phyloP scores from a whole-genome alignment of 2,797 vertebrate species.

The Luscinia luscinia region DNA sequence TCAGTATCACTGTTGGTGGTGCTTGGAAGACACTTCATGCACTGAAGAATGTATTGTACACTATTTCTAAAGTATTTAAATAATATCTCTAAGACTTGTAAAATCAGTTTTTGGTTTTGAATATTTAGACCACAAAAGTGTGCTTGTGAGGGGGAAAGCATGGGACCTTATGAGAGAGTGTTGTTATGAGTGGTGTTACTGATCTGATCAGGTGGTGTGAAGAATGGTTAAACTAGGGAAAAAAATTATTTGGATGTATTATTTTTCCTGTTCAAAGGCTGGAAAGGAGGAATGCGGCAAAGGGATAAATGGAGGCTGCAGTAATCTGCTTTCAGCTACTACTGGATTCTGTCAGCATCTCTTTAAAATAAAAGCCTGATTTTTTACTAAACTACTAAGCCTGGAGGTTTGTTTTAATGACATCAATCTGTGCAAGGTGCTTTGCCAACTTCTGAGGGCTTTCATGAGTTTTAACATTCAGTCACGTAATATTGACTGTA shows the following conservation, averaged over 20 bases:
- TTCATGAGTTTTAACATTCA: slow-evolving; percentile 28
- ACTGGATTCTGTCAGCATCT: background rate
- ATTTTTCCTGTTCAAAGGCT: background rate
- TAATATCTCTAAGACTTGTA: background rate
- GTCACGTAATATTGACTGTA: background rate
- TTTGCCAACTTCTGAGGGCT: slow-evolving; percentile 27
- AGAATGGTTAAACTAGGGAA: background rate
- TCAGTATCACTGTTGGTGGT: background rate
- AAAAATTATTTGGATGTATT: background rate
- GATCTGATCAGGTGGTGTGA: background rate
- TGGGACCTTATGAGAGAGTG: background rate
- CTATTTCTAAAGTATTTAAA: background rate
- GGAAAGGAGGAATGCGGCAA: background rate
- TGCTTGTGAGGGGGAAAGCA: background rate
- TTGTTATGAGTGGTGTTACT: background rate
- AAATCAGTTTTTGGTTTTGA: background rate
- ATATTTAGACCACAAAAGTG: background rate
- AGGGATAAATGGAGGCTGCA: background rate
- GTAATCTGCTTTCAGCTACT: background rate
- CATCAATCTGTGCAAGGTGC: background rate
- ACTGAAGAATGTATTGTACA: background rate
- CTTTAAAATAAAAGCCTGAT: background rate
- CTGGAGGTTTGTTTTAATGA: background rate
- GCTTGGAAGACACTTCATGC: background rate
- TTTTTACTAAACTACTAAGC: background rate